These are phyloP conservation scores for Pinctada fucata DNA, from an alignment of 2,888 invertebrate genomes.

Conservation along the genomic window DNA sequence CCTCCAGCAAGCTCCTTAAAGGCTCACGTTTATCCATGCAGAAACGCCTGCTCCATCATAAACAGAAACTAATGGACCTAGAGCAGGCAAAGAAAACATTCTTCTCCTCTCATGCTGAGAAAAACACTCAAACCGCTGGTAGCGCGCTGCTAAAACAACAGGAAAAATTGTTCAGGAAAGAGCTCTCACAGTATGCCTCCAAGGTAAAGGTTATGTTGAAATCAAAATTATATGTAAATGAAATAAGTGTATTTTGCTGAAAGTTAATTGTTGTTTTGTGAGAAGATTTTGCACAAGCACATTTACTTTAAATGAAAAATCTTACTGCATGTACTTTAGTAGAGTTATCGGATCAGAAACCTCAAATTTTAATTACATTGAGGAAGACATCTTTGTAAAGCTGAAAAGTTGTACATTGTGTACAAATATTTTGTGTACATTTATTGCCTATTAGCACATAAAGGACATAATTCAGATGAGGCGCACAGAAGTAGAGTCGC, in stretches of 20 bases:
- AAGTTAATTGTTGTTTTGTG: too few species aligned
- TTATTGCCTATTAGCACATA: slow-evolving; percentile 71
- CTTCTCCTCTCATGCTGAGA: slow-evolving; percentile 48
- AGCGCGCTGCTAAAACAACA: slow-evolving; percentile 79
- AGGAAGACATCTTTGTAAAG: too few species aligned
- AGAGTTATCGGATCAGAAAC: too few species aligned
- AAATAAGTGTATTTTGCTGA: background rate
- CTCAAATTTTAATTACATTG: too few species aligned
- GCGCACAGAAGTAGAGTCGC: slow-evolving; percentile 66
- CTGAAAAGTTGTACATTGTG: too few species aligned
- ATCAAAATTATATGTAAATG: background rate
- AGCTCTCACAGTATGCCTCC: slow-evolving; percentile 82
- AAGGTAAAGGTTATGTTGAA: slow-evolving; percentile 63
- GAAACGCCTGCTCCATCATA: slow-evolving; percentile 85
- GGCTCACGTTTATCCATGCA: slow-evolving; percentile 79
- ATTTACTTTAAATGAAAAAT: too few species aligned
- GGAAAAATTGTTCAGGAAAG: slow-evolving; percentile 81
- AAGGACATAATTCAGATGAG: slow-evolving; percentile 80
- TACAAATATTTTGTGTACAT: too few species aligned
- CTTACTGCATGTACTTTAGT: too few species aligned
- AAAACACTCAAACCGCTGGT: slow-evolving; percentile 33
- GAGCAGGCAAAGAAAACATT: slow-evolving; percentile 79
- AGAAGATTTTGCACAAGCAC: too few species aligned
- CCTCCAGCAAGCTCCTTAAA: slow-evolving; percentile 60
- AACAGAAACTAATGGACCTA: slow-evolving; percentile 83